Percentiles rank a stretch among this genome's conserved stretches.
phyloP scores from a whole-genome alignment of 2,797 vertebrate species.

The Phoebastria nigripes region DNA sequence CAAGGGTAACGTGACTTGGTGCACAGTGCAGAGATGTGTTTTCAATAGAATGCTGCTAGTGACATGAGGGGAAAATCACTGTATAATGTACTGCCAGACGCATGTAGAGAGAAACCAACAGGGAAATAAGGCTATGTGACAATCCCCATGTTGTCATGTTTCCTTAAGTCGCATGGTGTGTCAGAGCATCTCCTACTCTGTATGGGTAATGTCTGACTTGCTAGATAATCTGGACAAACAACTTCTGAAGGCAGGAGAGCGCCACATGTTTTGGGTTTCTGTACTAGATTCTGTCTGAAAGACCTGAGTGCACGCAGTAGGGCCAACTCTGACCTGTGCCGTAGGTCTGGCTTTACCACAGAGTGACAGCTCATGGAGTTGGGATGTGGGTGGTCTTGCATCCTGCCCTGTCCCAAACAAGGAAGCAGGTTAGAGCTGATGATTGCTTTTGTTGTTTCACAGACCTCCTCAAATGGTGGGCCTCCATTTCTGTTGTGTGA shows the following conservation, averaged over 20 bases:
- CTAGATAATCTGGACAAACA: neutral
- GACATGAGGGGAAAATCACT: neutral
- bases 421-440: neutral
- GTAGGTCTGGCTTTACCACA: neutral
- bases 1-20: neutral
- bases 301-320: neutral
- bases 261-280: accelerated
- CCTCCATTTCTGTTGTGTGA: neutral
- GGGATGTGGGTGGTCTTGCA: neutral
- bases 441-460: neutral
- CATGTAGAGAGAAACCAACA: neutral
- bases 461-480: neutral
- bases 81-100: neutral
- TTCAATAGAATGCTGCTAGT: neutral
- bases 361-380: accelerated
- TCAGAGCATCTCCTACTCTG: neutral
- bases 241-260: neutral
- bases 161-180: neutral
- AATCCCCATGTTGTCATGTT: accelerated
- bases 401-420: neutral
- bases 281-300: neutral
- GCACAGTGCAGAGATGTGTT: neutral
- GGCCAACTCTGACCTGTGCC: neutral
- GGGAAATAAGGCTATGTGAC: neutral
- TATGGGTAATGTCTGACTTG: neutral